Evolutionary conservation across 2,113 vertebrate species (phyloP), one percentile per base, ranked within the genome.

Genomic region (Calyptomena viridis): DNA sequence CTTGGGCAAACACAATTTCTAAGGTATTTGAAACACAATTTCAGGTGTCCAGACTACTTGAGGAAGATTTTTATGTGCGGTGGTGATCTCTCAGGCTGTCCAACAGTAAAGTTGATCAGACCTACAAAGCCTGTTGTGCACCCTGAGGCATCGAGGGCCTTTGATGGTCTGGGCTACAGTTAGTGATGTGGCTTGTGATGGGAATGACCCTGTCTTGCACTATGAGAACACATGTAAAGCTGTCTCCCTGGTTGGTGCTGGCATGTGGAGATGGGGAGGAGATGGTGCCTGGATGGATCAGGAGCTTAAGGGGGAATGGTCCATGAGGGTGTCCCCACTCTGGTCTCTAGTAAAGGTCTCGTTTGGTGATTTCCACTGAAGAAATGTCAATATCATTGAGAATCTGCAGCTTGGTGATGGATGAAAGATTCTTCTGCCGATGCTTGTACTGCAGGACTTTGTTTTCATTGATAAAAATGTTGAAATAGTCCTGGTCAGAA

Each of bases 391-490:
- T 95, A 53, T 98, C 98, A 5, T 98, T 97, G 49, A 98, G 95
- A 76, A 98, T 97, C 91, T 98, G 98, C 60, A 98, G 93, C 75
- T 98, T 98, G 76, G 96, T 98, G 96, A 98, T 90, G 55, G 96
- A 87, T 4, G 97, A 96, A 80, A 99, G 98, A 1, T 97, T 97
- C 73, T 97, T 96, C 68, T 98, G 96, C 1, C 98, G 96, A 64
- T 98, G 98, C 19, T 97, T 97, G 37, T 97, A 98, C 88, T 98
- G 98, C 46, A 98, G 91, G 44, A 98, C 96, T 87, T 97, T 98
- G 78, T 90, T 96, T 58, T 98, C 97, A 35, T 98, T 93, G 4
- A 98, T 93, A 25, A 97, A 98, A 87, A 98, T 75, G 11, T 98
- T 98, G 94, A 99, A 98, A 94, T 97, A 94, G 59, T 98, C 98